A percentile compares a stretch with the other conserved stretches of the same genome.
Conservation (phyloP, 1,140 invertebrate species). For the Lepidurus couesii region DNA sequence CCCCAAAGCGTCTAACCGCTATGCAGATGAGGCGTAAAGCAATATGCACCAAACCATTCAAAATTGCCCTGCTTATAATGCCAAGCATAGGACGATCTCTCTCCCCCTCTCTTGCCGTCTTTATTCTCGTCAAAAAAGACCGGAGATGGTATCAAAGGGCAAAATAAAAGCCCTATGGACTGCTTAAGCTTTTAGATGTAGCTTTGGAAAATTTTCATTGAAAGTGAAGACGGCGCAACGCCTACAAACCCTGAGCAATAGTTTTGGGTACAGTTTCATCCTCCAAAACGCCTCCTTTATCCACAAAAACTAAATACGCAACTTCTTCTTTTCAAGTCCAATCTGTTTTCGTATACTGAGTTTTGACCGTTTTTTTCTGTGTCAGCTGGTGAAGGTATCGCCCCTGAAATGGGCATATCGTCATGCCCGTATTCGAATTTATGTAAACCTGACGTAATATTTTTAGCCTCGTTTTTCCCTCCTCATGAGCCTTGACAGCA, state of each 20-base stretch:
- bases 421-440: neutral
- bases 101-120: neutral
- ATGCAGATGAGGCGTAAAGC: neutral
- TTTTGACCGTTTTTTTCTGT: neutral
- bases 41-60: neutral
- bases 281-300: conserved; percentile 3
- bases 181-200: neutral
- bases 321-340: neutral
- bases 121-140: neutral
- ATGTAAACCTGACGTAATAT: neutral
- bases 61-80: conserved; percentile 5
- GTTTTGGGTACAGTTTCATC: conserved; percentile 1
- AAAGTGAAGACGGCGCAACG: conserved; percentile 10
- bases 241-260: neutral
- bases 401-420: neutral
- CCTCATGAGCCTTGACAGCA: neutral
- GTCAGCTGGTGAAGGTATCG: neutral
- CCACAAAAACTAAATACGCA: neutral
- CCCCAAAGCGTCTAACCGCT: neutral
- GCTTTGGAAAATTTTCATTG: neutral
- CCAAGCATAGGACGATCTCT: neutral
- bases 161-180: conserved; percentile 13
- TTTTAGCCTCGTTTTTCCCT: neutral
- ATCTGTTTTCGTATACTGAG: neutral
- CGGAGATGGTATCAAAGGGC: conserved; percentile 18